Conservation (phyloP, 1,140 invertebrate genomes). For the Diprion similis region DNA sequence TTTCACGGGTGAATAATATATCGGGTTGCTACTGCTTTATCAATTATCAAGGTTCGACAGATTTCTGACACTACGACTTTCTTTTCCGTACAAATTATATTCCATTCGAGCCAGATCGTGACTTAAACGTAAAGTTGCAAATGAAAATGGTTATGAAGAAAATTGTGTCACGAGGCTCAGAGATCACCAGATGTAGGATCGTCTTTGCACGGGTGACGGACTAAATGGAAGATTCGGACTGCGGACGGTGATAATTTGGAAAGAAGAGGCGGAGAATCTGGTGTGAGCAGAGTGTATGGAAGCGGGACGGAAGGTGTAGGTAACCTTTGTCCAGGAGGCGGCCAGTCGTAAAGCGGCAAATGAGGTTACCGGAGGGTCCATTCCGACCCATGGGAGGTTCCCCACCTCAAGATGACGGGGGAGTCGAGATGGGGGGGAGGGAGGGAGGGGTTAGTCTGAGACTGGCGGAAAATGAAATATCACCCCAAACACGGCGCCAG, state of each 20-base stretch:
- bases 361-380: constrained; percentile 41
- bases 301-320: neutral
- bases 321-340: constrained; percentile 4
- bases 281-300: neutral
- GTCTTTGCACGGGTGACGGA: too few relatives aligned
- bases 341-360: constrained; percentile 40
- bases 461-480: constrained; percentile 59
- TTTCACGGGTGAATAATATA: too few relatives aligned
- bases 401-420: constrained; percentile 9
- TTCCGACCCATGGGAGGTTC: constrained; percentile 37
- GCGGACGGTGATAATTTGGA: neutral
- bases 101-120: too few relatives aligned
- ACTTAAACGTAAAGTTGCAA: too few relatives aligned
- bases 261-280: neutral
- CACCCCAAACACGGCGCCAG: constrained; percentile 33
- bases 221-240: neutral
- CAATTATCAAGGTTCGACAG: too few relatives aligned
- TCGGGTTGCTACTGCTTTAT: too few relatives aligned
- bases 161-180: too few relatives aligned
- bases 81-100: too few relatives aligned
- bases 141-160: too few relatives aligned
- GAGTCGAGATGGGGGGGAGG: neutral
- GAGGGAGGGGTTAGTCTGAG: constrained; percentile 27
- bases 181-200: too few relatives aligned
- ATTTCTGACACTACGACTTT: too few relatives aligned